phyloP scores from a whole-genome alignment of 1,140 invertebrate genomes.

The Drosophila kanapiae region DNA sequence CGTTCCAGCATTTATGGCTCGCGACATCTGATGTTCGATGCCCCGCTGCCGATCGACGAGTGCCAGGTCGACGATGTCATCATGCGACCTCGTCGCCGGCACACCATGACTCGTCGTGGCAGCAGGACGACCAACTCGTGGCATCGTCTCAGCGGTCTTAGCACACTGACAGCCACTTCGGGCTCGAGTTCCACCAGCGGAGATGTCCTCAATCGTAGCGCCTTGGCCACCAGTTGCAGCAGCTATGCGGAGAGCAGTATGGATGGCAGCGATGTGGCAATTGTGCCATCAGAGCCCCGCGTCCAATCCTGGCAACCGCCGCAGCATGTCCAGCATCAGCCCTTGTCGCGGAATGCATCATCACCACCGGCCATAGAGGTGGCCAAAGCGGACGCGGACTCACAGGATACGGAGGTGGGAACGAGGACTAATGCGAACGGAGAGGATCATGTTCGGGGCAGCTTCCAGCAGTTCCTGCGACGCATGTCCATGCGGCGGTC shows the following conservation, averaged over 20 bases:
- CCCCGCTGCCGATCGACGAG: conserved; percentile 88
- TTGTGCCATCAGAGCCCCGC: conserved; percentile 24
- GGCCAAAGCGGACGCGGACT: conserved; percentile 3
- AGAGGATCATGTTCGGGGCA: conserved; percentile 46
- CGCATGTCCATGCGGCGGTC: conserved; percentile 83
- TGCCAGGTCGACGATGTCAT: conserved; percentile 85
- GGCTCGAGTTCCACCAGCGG: conserved; percentile 68
- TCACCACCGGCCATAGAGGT: conserved; percentile 72
- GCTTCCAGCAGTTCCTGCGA: conserved; percentile 82
- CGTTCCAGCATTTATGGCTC: conserved; percentile 86
- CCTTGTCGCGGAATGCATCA: conserved; percentile 71
- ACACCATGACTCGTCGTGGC: conserved; percentile 38
- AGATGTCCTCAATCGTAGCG: conserved; percentile 60
- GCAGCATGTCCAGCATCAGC: conserved; percentile 54
- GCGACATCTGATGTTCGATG: conserved; percentile 88
- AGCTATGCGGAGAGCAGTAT: conserved; percentile 63
- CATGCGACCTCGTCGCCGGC: conserved; percentile 69
- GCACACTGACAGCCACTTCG: conserved; percentile 68
- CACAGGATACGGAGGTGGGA: background rate
- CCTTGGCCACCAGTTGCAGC: conserved; percentile 67
- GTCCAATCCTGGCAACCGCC: conserved; percentile 56
- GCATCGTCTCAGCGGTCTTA: conserved; percentile 68
- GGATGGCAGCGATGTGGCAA: conserved; percentile 48
- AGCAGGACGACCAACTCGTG: conserved; percentile 62
- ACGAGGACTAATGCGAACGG: background rate